Evolutionary conservation across 1,140 invertebrate genomes (phyloP).

Genomic region (Drosophila subpulchrella): DNA sequence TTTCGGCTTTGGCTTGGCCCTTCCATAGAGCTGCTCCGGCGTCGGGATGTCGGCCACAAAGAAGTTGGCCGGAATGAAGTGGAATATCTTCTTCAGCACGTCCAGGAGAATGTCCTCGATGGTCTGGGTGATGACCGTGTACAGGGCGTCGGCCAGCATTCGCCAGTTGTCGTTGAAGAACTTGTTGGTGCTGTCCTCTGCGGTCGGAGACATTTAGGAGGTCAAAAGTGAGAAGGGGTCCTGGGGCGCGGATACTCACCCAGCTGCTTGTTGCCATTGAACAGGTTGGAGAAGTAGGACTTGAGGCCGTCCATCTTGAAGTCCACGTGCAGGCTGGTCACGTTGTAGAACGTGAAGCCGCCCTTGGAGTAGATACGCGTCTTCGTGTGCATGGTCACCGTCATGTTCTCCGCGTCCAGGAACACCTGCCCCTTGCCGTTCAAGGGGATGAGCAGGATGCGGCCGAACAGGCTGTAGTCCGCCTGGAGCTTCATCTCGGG

Average conservation of each 20-base stretch:
- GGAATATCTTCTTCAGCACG: conserved; percentile 87
- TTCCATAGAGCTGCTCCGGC: conserved; percentile 76
- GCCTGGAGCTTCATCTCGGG: conserved; percentile 89
- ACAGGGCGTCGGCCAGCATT: conserved; percentile 87
- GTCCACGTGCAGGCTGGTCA: conserved; percentile 84
- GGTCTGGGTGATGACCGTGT: conserved; percentile 88
- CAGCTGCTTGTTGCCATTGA: conserved; percentile 81
- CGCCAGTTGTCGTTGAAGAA: conserved; percentile 90
- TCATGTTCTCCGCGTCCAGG: conserved; percentile 86
- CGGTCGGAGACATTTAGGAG: conserved; percentile 3
- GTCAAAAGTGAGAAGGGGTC: too few species aligned
- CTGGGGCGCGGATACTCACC: conserved; percentile 40
- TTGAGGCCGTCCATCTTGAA: conserved; percentile 80
- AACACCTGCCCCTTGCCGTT: conserved; percentile 89
- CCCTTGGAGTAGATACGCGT: conserved; percentile 87
- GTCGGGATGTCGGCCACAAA: conserved; percentile 87
- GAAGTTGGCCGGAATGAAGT: conserved; percentile 88
- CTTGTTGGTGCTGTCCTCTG: conserved; percentile 89
- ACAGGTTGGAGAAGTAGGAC: conserved; percentile 79
- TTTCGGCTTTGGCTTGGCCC: conserved; percentile 43
- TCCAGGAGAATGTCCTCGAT: conserved; percentile 88
- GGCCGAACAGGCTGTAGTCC: conserved; percentile 88
- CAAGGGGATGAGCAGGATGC: conserved; percentile 89
- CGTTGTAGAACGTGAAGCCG: conserved; percentile 88
- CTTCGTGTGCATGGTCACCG: conserved; percentile 87